Percentiles rank a stretch among this genome's conserved stretches.
phyloP scores from a whole-genome alignment of 2,797 vertebrate genomes.

The Eulemur rubriventer region DNA sequence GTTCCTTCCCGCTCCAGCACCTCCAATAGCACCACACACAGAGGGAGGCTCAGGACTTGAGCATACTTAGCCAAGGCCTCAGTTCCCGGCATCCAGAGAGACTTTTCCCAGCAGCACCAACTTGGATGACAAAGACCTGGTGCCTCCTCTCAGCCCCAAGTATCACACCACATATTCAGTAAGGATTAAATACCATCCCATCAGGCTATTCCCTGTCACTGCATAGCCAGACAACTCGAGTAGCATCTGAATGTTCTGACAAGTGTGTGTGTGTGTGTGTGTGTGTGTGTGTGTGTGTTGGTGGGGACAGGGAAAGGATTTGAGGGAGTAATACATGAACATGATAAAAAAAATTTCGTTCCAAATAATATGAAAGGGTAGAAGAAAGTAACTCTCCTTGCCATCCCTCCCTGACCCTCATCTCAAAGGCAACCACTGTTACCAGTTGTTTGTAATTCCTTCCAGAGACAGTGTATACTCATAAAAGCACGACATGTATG shows the following conservation, averaged over 20 bases:
- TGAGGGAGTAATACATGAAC: background rate
- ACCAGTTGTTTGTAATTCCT: background rate
- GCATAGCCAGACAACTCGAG: background rate
- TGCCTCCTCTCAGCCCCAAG: background rate
- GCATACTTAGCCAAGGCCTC: background rate
- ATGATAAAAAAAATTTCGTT: background rate
- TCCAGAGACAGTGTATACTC: background rate
- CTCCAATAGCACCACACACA: background rate
- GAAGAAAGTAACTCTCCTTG: background rate
- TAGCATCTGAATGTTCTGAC: background rate
- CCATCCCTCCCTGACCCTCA: background rate
- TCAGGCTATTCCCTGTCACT: background rate
- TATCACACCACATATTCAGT: background rate
- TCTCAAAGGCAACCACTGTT: slow-evolving; percentile 13
- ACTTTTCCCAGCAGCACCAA: background rate
- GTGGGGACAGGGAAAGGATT: background rate
- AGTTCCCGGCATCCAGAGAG: background rate
- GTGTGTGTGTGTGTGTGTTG: background rate
- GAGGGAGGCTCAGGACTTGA: background rate
- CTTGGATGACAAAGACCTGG: background rate
- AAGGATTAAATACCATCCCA: background rate
- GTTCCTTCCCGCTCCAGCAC: background rate
- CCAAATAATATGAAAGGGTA: background rate
- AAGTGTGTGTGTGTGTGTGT: background rate
- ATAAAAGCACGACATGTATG: background rate